Evolutionary conservation across 2,797 vertebrate genomes (phyloP), one percentile per base, ranked within the genome.

Genomic region (Lagocephalus sceleratus): DNA sequence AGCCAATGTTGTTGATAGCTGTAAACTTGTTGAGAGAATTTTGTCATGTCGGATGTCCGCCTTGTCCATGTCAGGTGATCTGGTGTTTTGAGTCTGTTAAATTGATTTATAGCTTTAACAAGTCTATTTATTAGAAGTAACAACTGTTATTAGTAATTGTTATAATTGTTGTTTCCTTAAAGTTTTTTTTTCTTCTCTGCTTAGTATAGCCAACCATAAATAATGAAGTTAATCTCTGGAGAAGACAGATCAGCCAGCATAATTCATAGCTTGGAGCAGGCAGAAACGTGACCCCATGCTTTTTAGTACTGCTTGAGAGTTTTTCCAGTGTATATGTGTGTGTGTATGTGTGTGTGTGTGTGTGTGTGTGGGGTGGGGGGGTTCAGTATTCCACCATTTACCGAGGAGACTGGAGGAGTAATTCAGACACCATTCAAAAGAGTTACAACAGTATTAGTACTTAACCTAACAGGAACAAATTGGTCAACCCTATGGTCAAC

Each of bases 241-340:
- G 60, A 59, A 66, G 54, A 75, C 73, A 47, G 51, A 65, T 63
- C 60, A 63, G 59, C 46, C 66, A 20, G 25, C 39, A 71, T 57
- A 67, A 60, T 73, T 81, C 55, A 66, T 45, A 66, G 22, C 58
- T 60, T 5, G 29, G 60, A 75, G 58, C 66, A 60, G 54, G 70
- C 62, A 75, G 78, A 79, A 71, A 73, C 75, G 66, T 85, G 74
- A 85, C 52, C 75, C 60, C 11, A n/a, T 41, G 54, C 60, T 65
- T 50, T 60, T 77, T 63, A 69, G 63, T 63, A 71, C 71, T 47
- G 51, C 57, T n/a, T 47, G 51, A 57, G 35, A 44, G 57, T 74
- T 15, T 15, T 47, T 71, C 65, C n/a, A n/a, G n/a, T n/a, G n/a
- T n/a, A n/a, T n/a, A n/a, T n/a, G n/a, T n/a, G 62, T 60, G 42